Conservation (phyloP, 2,113 vertebrate genomes). For the Notarius lentiginosus region DNA sequence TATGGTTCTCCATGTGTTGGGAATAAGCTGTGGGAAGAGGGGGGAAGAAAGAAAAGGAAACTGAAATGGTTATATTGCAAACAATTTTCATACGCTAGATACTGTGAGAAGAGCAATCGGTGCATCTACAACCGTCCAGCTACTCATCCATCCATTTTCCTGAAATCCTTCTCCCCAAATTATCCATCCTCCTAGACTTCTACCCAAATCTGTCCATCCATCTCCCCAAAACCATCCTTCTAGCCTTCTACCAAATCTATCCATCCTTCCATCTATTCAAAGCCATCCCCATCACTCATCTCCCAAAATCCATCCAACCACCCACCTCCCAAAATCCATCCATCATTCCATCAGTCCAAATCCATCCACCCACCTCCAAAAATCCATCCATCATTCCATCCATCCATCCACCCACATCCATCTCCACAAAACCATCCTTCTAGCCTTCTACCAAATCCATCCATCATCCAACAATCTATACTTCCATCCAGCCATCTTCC, state of each 20-base stretch:
- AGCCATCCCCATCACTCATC: neutral
- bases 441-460: too few relatives aligned
- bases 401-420: neutral
- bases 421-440: neutral
- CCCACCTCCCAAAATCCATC: neutral
- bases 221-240: neutral
- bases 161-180: neutral
- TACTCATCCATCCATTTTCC: neutral
- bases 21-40: conserved; percentile 77
- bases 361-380: neutral
- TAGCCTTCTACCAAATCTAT: neutral
- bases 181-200: neutral
- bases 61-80: neutral
- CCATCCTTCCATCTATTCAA: neutral
- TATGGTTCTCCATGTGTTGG: conserved; percentile 90
- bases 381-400: neutral
- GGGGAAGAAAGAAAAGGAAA: neutral
- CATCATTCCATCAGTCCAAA: neutral
- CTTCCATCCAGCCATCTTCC: neutral
- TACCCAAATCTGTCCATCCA: neutral
- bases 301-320: neutral
- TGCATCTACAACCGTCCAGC: neutral
- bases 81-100: neutral
- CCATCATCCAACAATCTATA: neutral
- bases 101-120: neutral